A percentile compares a stretch with the other conserved stretches of the same genome.
These are phyloP conservation scores for Rhynchopsitta pachyrhyncha DNA, from an alignment of 2,113 vertebrate genomes.

Conservation along the genomic window DNA sequence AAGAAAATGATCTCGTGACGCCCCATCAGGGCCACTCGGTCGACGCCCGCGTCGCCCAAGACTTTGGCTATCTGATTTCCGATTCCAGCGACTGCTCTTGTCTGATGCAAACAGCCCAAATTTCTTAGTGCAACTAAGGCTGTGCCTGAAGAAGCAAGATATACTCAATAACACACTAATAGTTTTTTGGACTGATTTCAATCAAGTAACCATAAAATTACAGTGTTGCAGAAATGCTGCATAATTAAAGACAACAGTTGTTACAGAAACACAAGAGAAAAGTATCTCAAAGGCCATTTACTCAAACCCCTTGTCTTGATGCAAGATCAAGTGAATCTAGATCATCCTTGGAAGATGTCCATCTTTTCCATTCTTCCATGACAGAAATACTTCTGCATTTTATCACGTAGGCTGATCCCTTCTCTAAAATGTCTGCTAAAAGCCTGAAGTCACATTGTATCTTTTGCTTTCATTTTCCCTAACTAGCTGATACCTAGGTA, in stretches of 20 bases:
- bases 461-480: not conserved
- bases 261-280: not conserved
- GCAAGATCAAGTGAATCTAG: not conserved
- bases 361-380: not conserved
- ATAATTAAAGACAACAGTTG: not conserved
- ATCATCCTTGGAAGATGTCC: not conserved
- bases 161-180: constrained; percentile 25
- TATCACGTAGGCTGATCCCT: not conserved
- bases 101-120: constrained; percentile 79
- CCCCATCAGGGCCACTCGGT: constrained; percentile 80
- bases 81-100: constrained; percentile 81
- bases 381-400: not conserved
- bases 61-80: constrained; percentile 79
- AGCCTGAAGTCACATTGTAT: not conserved
- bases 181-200: not conserved
- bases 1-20: constrained; percentile 82
- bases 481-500: not conserved
- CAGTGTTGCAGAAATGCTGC: not conserved
- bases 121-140: constrained; percentile 88
- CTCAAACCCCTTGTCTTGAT: not conserved
- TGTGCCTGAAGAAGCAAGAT: constrained; percentile 82
- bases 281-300: not conserved
- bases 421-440: not conserved
- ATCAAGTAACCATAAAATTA: not conserved
- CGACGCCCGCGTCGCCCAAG: constrained; percentile 85